A percentile compares a stretch with the other conserved stretches of the same genome.
These are phyloP conservation scores for Oxystoma pomonae DNA, from an alignment of 2,888 invertebrate genomes.

Conservation along the genomic window DNA sequence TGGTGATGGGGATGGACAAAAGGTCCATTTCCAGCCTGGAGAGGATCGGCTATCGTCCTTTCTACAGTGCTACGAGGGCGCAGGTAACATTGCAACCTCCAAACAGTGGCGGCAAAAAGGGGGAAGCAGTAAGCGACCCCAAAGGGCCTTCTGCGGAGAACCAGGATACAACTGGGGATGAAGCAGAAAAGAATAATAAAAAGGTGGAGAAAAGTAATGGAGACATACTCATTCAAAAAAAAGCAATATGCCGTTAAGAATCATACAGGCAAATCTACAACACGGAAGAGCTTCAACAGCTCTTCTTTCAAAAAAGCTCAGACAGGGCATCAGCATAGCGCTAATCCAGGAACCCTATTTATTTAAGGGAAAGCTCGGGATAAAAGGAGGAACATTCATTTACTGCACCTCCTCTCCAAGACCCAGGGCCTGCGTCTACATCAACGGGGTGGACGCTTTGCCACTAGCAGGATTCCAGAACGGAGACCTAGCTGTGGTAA, in stretches of 20 bases:
- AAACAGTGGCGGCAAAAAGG: too few relatives aligned
- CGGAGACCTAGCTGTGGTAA: not conserved
- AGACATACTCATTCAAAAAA: too few relatives aligned
- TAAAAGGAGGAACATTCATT: not conserved
- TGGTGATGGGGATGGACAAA: not conserved
- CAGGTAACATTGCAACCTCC: too few relatives aligned
- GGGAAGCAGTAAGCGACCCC: too few relatives aligned
- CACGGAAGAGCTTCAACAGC: not conserved
- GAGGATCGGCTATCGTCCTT: not conserved
- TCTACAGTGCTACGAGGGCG: not conserved
- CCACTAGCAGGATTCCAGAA: not conserved
- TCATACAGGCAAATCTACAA: not conserved
- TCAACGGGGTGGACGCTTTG: not conserved
- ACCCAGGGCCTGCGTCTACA: not conserved
- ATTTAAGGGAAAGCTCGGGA: not conserved
- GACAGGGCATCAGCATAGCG: not conserved
- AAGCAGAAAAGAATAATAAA: too few relatives aligned
- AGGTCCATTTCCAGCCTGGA: not conserved
- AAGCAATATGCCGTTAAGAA: too few relatives aligned
- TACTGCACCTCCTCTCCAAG: not conserved
- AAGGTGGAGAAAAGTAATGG: too few relatives aligned
- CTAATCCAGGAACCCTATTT: not conserved
- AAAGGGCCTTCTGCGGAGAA: too few relatives aligned
- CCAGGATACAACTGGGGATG: too few relatives aligned
- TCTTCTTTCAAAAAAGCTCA: not conserved